Base-by-base conservation (phyloP, 2,113 vertebrate species). In the Numenius arquata region DNA sequence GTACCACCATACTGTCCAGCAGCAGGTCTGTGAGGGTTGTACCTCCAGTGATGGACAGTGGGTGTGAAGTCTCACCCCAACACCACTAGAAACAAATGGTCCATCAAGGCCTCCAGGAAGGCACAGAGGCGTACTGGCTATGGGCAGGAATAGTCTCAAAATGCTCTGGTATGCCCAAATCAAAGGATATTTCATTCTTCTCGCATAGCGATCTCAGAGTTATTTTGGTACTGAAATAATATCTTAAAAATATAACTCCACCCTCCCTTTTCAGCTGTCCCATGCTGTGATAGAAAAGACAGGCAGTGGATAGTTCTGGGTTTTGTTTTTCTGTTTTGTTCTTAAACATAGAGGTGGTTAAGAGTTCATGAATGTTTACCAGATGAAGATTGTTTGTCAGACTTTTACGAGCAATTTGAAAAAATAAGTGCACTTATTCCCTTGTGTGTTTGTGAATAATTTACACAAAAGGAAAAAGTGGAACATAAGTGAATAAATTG, bases 1-100 rank as follows among this genome's bases (percentile, higher is more conserved):
- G 34, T 15, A n/a, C 15, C 0, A n/a, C 15, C 0, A 0, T 9
- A 45, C 45, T n/a, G 41, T 45, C 47, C 76, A 75, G 45, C 36
- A 62, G n/a, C 41, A 79, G 40, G 17, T 48, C 62, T 70, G 34
- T 5, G 29, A 66, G 53, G 25, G 36, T 11, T 88, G 50, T 41
- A 19, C n/a, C 29, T 90, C 45, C 50, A 41, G 25, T 32, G 2
- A 34, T 29, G 36, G 41, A 8, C 36, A 53, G 19, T 8, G 30
- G 9, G 20, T 25, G 27, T 38, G 22, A 89, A n/a, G 7, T 50
- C 29, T 74, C 38, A 71, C 45, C 9, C 59, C 83, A 88, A 13
- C 13, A 63, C 17, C 19, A 3, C 38, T 66, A 9, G 5, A 17
- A 4, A 26, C 0, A 61, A 21, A 55, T 22, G 17, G n/a, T 47